Conservation (phyloP, 2,888 invertebrate species). For the Trichopria drosophilae region DNA sequence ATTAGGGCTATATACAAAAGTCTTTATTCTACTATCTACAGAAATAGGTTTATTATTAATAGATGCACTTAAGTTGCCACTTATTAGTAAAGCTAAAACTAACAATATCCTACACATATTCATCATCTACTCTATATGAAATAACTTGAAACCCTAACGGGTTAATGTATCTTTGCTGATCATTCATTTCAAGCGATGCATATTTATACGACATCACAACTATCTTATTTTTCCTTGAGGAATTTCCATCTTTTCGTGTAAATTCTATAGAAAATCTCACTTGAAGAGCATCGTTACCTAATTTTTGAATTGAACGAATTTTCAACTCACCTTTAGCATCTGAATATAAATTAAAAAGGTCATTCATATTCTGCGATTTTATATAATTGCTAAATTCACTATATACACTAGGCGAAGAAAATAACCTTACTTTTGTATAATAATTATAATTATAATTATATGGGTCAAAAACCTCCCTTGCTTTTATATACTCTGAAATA, state of each 20-base stretch:
- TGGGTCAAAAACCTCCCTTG: conserved; percentile 14
- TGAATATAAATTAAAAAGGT: conserved; percentile 14
- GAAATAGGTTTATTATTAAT: conserved; percentile 17
- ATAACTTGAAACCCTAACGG: conserved; percentile 15
- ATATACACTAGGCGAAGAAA: conserved; percentile 13
- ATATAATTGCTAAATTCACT: conserved; percentile 10
- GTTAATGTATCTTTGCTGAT: conserved; percentile 15
- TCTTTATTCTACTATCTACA: conserved; percentile 17
- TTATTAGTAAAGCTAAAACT: conserved; percentile 11
- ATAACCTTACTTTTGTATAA: conserved; percentile 14
- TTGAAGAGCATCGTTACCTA: conserved; percentile 12
- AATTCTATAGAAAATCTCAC: conserved; percentile 14
- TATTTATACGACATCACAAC: conserved; percentile 11
- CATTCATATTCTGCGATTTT: conserved; percentile 13
- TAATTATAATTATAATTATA: conserved; percentile 13
- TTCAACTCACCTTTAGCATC: conserved; percentile 12
- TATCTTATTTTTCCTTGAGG: conserved; percentile 14
- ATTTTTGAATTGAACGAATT: conserved; percentile 12
- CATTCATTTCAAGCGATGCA: conserved; percentile 15
- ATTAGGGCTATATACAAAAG: conserved; percentile 18
- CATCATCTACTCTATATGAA: conserved; percentile 15
- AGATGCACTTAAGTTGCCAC: conserved; percentile 12
- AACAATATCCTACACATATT: conserved; percentile 14
- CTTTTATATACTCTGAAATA: conserved; percentile 15
- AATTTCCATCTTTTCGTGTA: conserved; percentile 10